Evolutionary conservation across 1,140 invertebrate genomes (phyloP).

Genomic region (Philotrypesis tridentata): DNA sequence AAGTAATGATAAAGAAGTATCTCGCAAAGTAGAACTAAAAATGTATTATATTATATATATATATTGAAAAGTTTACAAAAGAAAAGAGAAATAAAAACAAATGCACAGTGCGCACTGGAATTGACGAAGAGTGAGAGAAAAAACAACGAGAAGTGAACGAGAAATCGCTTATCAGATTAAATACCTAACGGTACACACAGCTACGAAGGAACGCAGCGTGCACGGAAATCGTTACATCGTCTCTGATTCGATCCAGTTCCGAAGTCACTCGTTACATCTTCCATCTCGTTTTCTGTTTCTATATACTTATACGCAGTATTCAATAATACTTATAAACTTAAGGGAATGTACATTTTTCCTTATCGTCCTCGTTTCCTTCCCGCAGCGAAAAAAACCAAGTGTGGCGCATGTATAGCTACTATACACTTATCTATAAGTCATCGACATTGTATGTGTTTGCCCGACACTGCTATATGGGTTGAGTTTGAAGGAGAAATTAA

Average conservation of each 20-base stretch:
- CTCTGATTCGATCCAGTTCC: neutral
- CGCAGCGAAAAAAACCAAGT: neutral
- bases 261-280: neutral
- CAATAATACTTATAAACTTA: conserved; percentile 7
- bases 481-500: neutral
- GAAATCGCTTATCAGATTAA: neutral
- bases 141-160: neutral
- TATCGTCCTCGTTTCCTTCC: neutral
- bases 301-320: neutral
- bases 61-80: neutral
- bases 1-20: conserved; percentile 21
- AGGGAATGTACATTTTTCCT: conserved; percentile 16
- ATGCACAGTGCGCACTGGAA: neutral
- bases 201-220: neutral
- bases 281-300: neutral
- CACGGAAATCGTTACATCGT: neutral
- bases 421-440: neutral
- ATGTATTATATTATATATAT: no score
- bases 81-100: neutral
- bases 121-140: neutral
- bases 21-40: conserved; percentile 1
- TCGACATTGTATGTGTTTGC: neutral
- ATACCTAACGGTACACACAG: neutral
- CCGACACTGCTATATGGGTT: neutral
- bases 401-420: neutral